phyloP scores from a whole-genome alignment of 1,140 invertebrate species.

The Watersipora subatra region DNA sequence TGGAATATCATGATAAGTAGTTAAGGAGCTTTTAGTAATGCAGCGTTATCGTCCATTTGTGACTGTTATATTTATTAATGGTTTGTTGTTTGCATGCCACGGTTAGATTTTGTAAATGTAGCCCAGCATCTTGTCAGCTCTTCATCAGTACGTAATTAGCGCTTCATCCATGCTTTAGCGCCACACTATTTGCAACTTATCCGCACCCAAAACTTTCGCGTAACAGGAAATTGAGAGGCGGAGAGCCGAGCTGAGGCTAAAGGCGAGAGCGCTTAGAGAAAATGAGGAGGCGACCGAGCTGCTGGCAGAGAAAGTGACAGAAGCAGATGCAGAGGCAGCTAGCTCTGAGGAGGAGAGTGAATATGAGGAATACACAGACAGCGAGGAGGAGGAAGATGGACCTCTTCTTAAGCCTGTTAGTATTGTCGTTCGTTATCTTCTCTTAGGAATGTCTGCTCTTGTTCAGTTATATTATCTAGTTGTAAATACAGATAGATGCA shows the following conservation, averaged over 20 bases:
- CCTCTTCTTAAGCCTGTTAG: conserved; percentile 80
- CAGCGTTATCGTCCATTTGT: too few relatives aligned
- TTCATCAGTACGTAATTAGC: too few relatives aligned
- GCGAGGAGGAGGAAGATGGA: conserved; percentile 59
- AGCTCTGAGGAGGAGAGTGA: conserved; percentile 53
- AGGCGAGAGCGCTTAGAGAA: conserved; percentile 50
- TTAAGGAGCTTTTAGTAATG: too few relatives aligned
- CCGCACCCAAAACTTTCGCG: too few relatives aligned
- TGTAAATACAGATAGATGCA: neutral
- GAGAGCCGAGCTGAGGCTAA: conserved; percentile 54
- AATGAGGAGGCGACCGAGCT: conserved; percentile 42
- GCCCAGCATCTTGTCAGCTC: too few relatives aligned
- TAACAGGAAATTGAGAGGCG: conserved; percentile 66
- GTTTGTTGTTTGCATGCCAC: too few relatives aligned
- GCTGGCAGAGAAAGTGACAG: conserved; percentile 43
- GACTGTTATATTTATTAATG: too few relatives aligned
- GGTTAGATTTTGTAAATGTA: too few relatives aligned
- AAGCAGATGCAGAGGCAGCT: conserved; percentile 52
- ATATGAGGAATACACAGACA: conserved; percentile 53
- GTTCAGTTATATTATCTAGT: neutral
- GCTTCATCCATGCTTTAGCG: too few relatives aligned
- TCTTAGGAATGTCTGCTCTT: neutral
- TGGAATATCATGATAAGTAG: too few relatives aligned
- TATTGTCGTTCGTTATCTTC: neutral
- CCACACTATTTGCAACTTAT: too few relatives aligned